A percentile compares a stretch with the other conserved stretches of the same genome.
Conservation (phyloP, 2,797 vertebrate species). For the Mormyrops attenuatus region DNA sequence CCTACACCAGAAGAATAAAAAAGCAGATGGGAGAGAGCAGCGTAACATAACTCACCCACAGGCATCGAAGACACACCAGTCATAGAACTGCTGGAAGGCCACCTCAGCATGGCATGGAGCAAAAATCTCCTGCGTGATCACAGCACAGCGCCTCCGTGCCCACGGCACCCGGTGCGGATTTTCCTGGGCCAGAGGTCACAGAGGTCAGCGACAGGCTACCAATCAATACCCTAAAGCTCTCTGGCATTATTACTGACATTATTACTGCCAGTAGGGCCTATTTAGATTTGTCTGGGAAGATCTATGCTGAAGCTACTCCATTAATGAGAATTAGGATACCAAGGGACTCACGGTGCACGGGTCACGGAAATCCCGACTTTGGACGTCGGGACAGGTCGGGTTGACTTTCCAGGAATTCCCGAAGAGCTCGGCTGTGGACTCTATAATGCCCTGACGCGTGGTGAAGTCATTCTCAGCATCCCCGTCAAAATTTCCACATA, state of each 20-base stretch:
- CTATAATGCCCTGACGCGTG: conserved; percentile 75
- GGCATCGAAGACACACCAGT: conserved; percentile 83
- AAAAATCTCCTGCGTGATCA: conserved; percentile 69
- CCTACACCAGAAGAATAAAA: not conserved
- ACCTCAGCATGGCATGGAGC: conserved; percentile 67
- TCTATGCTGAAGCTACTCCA: not conserved
- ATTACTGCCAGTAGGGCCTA: not conserved
- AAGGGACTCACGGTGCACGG: conserved; percentile 67
- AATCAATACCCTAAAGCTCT: not conserved
- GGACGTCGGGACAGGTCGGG: conserved; percentile 76
- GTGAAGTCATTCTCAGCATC: conserved; percentile 80
- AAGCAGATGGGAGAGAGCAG: not conserved
- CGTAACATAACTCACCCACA: conserved; percentile 71
- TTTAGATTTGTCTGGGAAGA: not conserved
- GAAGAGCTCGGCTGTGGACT: conserved; percentile 75
- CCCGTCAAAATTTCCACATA: conserved; percentile 87
- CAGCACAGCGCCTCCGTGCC: conserved; percentile 70
- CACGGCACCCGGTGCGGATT: conserved; percentile 70
- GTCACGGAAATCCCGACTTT: conserved; percentile 61
- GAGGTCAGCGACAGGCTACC: not conserved
- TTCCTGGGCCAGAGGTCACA: conserved; percentile 41
- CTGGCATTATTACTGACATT: not conserved
- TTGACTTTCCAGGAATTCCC: conserved; percentile 89
- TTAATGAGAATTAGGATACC: not conserved
- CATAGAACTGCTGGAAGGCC: conserved; percentile 75